A percentile compares a stretch with the other conserved stretches of the same genome.
phyloP scores from a whole-genome alignment of 2,113 vertebrate genomes.

The Brachyhypopomus gauderio region DNA sequence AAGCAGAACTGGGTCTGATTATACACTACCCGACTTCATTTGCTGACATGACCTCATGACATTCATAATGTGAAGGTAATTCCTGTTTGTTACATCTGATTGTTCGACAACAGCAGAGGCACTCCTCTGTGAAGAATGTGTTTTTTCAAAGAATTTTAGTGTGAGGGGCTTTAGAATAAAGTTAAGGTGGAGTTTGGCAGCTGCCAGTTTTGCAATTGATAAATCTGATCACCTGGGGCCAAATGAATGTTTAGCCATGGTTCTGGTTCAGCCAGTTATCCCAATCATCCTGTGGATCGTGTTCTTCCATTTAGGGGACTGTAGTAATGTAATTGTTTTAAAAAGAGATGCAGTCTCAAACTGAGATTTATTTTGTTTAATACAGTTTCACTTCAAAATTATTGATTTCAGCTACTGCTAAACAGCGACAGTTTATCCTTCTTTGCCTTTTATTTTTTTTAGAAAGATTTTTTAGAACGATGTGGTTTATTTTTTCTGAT shows the following conservation, averaged over 20 bases:
- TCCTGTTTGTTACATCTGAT: conserved; percentile 65
- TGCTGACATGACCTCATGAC: not conserved
- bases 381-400: conserved; percentile 24
- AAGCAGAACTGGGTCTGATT: conserved; percentile 67
- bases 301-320: conserved; percentile 50
- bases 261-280: conserved; percentile 46
- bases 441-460: conserved; percentile 52
- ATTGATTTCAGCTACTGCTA: conserved; percentile 24
- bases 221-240: conserved; percentile 68
- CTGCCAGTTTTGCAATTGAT: conserved; percentile 64
- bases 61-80: conserved; percentile 31
- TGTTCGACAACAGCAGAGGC: conserved; percentile 60
- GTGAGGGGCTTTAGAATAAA: conserved; percentile 44
- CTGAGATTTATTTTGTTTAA: not conserved
- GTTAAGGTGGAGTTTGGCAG: conserved; percentile 51
- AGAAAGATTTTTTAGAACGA: conserved; percentile 56
- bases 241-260: conserved; percentile 72
- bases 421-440: not conserved
- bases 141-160: conserved; percentile 55
- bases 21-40: conserved; percentile 5
- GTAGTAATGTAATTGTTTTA: conserved; percentile 62
- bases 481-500: conserved; percentile 51
- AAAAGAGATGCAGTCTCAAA: conserved; percentile 29
- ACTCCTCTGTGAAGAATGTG: conserved; percentile 67
- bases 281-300: conserved; percentile 46